Evolutionary conservation across 2,888 invertebrate genomes (phyloP), one percentile per base, ranked within the genome.

Genomic region (Argynnis bischoffii): DNA sequence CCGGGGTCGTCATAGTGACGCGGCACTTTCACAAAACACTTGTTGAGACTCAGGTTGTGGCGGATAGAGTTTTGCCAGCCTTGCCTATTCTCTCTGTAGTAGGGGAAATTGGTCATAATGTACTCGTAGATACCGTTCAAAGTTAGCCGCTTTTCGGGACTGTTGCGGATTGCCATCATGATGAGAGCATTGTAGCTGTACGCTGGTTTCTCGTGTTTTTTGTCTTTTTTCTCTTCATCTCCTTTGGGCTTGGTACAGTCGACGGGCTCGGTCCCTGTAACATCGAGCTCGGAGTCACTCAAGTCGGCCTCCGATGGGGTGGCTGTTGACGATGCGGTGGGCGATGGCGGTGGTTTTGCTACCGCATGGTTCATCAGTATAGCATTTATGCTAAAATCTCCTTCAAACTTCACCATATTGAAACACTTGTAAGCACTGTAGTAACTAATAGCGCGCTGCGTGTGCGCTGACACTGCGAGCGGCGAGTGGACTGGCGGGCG

Each of bases 61-160:
- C 99, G 94, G 77, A 99, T 99, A 1, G 99, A 99, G 89, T 99
- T 99, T 89, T 99, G 99, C 99, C 99, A 99, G 53, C 99, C 99
- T 82, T 99, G 99, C 75, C 98, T 97, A 91, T 99, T 99, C 87
- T 99, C 98, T 57, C 97, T 94, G 90, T 99, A 99, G 91, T 99
- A 99, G 0, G 99, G 99, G 86, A 99, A 99, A 88, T 99, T 98
- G 63, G 96, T 96, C 98, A 99, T 99, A 80, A 99, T 99, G 92
- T 98, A 99, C 87, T 99, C 98, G 93, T 99, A 99, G 83, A 99
- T 99, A 63, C 99, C 99, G 88, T 98, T 99, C 15, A 99, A 93
- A 0, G 99, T 99, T 15, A 99, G 94, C 1, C 98, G 94, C 81
- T 98, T 98, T 82, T 99, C 98, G 0, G 97, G 96, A 81, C 98